Evolutionary conservation across 2,888 invertebrate species (phyloP), one percentile per base, ranked within the genome.

Genomic region (Drosophila mayaguana): DNA sequence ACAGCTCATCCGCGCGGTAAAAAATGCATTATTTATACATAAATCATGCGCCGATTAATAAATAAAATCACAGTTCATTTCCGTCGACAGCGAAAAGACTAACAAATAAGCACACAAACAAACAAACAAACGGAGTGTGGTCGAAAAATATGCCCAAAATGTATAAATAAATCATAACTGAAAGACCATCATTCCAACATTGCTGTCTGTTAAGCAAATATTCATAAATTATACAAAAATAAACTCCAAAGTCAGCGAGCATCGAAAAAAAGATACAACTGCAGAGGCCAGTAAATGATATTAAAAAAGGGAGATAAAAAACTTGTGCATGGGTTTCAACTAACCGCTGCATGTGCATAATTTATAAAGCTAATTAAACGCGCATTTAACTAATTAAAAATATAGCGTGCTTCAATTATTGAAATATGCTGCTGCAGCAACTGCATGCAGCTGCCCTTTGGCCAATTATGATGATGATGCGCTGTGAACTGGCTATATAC

Each of bases 281-380:
- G 50, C 14, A 56, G 69, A 63, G 43, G 51, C 38, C 53, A 80
- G 71, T 67, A 65, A 65, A 79, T 73, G 61, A 60, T 46, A 53
- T 34, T 12, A 2, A 43, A 77, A 63, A 69, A 59, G 22, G 22
- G 28, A 68, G 18, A 16, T 14, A 67, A 59, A 60, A 46, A 51
- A 67, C n/a, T n/a, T 59, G 18, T 20, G 48, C 55, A 32, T 48
- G 53, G 70, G 46, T 66, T 64, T 79, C 67, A 76, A 83, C 84
- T 80, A 88, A 86, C 88, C 83, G 89, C 89, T 84, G 88, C 78
- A 83, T 83, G 81, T 88, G 89, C 86, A 86, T 86, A 89, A 89
- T 86, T 89, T 88, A 86, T 89, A 89, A 81, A 86, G 89, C 86
- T 89, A 86, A 89, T 86, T 89, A 86, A 89, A 86, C 89, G 88